A percentile compares a stretch with the other conserved stretches of the same genome.
Evolutionary conservation across 2,113 vertebrate genomes (phyloP).

Genomic region (Antechinus stuartii): DNA sequence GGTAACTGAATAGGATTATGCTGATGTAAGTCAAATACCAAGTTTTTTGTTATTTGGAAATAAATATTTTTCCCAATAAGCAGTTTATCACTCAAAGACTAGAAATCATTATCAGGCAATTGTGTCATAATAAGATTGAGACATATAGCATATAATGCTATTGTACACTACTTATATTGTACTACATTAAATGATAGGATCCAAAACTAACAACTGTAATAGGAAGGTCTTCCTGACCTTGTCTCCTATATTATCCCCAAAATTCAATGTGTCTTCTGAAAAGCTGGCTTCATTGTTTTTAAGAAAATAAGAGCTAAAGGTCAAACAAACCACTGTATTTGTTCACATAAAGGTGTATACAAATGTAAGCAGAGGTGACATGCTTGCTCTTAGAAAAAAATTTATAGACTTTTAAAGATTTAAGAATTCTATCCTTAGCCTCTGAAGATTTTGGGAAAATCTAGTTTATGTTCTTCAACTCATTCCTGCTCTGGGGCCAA

Average conservation of each 20-base stretch:
- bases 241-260: neutral
- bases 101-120: neutral
- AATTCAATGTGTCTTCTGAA: neutral
- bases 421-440: too few relatives aligned
- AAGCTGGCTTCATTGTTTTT: neutral
- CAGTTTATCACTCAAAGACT: neutral
- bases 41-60: neutral
- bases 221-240: neutral
- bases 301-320: neutral
- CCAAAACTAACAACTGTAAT: neutral
- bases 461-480: neutral
- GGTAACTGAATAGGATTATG: neutral
- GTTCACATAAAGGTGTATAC: neutral
- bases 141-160: neutral
- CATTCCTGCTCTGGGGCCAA: fast-evolving
- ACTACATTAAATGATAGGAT: neutral
- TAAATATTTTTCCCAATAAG: neutral
- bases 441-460: neutral
- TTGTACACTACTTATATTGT: neutral
- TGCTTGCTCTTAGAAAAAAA: neutral
- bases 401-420: fast-evolving
- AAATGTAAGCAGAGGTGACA: neutral
- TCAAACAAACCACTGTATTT: neutral
- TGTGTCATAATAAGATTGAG: neutral
- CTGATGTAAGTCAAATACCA: neutral